Base-by-base conservation (phyloP, 2,113 vertebrate species). In the Colaptes auratus region DNA sequence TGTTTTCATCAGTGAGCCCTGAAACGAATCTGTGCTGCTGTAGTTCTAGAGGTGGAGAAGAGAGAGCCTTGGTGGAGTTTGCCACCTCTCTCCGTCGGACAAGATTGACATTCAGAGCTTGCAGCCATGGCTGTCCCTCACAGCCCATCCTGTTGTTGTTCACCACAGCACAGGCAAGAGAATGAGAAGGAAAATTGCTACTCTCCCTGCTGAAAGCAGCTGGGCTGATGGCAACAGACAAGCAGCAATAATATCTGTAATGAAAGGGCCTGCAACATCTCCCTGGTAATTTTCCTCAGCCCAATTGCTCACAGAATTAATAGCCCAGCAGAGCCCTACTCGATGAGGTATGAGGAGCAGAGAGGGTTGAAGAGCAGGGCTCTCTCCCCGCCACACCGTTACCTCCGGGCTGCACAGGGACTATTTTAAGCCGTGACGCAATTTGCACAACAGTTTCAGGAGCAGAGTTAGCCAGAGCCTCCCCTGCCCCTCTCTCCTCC, bases 241-340 rank as follows among this genome's bases (percentile, higher is more conserved):
- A 4, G 64, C 72, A 52, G 67, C 15, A 82, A 92, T 89, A 63
- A 67, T 88, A 64, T 76, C 91, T 73, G 36, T 90, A 92, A 94
- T 92, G 92, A 82, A 88, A 96, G 70, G 35, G 58, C 82, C 78
- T 92, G 82, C 75, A 82, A 44, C 85, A 92, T 92, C 79, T 89
- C 91, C 71, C 59, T 70, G 64, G 87, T 87, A 80, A 91, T 95
- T 95, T 91, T 91, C 91, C 74, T 73, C 72, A 82, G 74, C n/a
- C 67, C 84, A 92, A 76, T 74, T 92, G 91, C 78, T 89, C 1
- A 0, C 36, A 64, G 55, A 92, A 92, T 89, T 74, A 89, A 89
- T 25, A 86, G 92, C 71, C 55, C 63, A 72, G 87, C n/a, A 85
- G 87, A 87, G 56, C 66, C 42, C 63, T 28, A 21, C 71, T 85